Conservation (phyloP, 2,797 vertebrate species). For the Remorina albescens region DNA sequence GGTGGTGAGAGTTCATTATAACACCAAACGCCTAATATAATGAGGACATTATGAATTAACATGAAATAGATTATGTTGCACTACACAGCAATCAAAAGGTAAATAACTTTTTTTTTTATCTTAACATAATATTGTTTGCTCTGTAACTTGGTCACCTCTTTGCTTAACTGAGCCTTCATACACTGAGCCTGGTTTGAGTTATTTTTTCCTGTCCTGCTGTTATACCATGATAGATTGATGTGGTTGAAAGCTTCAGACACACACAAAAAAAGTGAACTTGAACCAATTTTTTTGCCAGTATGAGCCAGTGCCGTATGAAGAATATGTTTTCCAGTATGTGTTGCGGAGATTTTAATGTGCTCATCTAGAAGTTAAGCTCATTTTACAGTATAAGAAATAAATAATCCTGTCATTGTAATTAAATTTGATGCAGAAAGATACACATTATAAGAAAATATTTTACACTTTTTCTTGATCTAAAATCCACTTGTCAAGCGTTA, state of each 20-base stretch:
- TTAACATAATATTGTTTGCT: too few species aligned
- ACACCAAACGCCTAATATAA: neutral
- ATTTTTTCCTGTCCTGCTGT: neutral
- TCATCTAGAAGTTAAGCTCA: neutral
- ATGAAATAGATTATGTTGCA: too few species aligned
- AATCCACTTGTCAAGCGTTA: neutral
- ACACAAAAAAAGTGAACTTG: neutral
- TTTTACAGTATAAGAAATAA: neutral
- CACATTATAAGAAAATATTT: neutral
- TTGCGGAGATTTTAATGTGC: too few species aligned
- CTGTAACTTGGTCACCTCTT: too few species aligned
- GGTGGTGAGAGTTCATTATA: slow-evolving; percentile 43
- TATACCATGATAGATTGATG: neutral
- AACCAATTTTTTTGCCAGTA: slow-evolving; percentile 1
- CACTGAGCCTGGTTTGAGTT: too few species aligned
- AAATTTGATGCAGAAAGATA: neutral
- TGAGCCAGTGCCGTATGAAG: neutral
- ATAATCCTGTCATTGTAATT: neutral
- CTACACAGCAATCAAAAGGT: too few species aligned
- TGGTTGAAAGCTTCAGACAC: neutral
- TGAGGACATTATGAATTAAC: neutral
- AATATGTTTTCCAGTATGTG: too few species aligned
- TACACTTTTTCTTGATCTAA: neutral
- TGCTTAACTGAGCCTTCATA: too few species aligned
- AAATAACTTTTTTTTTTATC: too few species aligned